Base-by-base conservation (phyloP, 2,888 invertebrate genomes). In the Nymphalis polychloros region DNA sequence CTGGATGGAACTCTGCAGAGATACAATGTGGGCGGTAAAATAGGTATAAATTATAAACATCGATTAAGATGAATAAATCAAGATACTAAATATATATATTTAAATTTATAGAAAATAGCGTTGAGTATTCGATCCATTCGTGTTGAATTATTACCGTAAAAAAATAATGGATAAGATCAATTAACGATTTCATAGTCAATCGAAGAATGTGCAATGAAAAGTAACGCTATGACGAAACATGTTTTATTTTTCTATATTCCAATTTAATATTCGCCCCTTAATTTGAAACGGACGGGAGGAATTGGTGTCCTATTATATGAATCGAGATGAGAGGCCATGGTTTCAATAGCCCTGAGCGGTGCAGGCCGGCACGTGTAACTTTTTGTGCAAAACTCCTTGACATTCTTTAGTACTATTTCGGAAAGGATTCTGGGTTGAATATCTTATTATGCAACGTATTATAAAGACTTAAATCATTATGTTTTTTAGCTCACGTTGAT, bases 301-400 rank as follows among this genome's bases (percentile, higher is more conserved):
- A 87, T 88, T 86, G 86, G 87, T 84, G 84, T 80, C 81, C 86
- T 79, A 88, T 89, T 89, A 88, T 88, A 87, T 84, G 87, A 83
- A 83, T 78, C 82, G 81, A 81, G 76, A 81, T 76, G 82, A 81
- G 78, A 78, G 81, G 81, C 85, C 87, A 82, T 84, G 87, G 85
- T 80, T 88, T 89, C 89, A 91, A 92, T 91, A 84, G 90, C 91
- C 87, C 81, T 80, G 77, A 88, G 90, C 88, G 86, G 84, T 86
- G 83, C 77, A 77, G 84, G 77, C 73, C 80, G 89, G 88, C 92
- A 91, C 91, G 91, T 92, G 92, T 91, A 90, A 88, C 87, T 92
- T 92, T 92, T 90, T 92, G 88, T 88, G 83, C 86, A 80, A 88
- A 89, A 85, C 87, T 86, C 85, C 81, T 87, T 86, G 86, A 88